These are phyloP conservation scores for Pelvicachromis taeniatus DNA, from an alignment of 2,113 vertebrate species.

Conservation along the genomic window DNA sequence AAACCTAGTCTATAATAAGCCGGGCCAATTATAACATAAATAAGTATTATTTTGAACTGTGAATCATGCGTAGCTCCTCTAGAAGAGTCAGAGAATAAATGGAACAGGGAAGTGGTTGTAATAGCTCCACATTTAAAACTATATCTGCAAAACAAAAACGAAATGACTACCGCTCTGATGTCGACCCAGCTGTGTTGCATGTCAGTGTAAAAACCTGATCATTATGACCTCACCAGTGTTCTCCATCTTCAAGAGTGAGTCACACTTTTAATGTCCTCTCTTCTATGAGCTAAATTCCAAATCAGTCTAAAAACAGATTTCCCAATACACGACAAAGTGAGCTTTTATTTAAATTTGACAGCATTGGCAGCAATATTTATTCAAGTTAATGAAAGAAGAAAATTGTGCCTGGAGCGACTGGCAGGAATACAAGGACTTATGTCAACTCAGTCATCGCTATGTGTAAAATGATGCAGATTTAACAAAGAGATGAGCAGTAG, in stretches of 20 bases:
- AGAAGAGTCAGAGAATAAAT: background rate
- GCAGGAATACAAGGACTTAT: background rate
- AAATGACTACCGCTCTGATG: background rate
- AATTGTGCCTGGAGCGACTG: background rate
- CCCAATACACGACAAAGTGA: background rate
- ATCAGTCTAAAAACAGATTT: background rate
- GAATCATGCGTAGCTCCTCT: background rate
- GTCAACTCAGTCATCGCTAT: background rate
- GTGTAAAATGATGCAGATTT: slow-evolving; percentile 9
- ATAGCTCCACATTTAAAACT: background rate
- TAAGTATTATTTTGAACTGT: background rate
- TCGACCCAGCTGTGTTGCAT: background rate
- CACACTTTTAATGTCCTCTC: background rate
- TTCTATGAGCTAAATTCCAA: background rate
- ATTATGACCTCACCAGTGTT: background rate
- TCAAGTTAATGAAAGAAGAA: slow-evolving; percentile 1
- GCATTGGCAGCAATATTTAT: background rate
- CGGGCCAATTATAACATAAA: background rate
- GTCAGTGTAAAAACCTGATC: background rate
- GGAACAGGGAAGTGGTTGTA: background rate
- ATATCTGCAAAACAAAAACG: background rate
- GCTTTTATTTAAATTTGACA: background rate
- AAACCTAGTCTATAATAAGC: background rate
- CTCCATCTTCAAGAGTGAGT: background rate
- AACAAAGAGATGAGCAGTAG: background rate